Conservation (phyloP, 2,113 vertebrate species). For the Arenaria interpres region DNA sequence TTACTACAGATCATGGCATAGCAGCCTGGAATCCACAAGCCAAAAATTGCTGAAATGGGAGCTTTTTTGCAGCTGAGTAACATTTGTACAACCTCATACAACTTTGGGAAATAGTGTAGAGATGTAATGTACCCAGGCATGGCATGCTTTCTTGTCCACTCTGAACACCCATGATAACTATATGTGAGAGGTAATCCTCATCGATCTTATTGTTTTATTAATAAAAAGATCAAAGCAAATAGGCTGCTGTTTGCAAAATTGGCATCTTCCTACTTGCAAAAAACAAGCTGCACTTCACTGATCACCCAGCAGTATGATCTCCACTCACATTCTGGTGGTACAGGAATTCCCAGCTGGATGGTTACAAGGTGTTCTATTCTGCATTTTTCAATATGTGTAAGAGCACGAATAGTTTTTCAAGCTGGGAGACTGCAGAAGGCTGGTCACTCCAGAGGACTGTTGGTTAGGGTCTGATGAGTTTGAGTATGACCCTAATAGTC, state of each 20-base stretch:
- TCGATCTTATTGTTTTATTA: neutral
- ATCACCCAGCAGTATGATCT: neutral
- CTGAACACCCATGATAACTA: neutral
- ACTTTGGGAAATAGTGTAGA: neutral
- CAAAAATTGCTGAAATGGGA: neutral
- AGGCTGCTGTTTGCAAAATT: neutral
- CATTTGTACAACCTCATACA: neutral
- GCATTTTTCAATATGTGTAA: neutral
- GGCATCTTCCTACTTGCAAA: neutral
- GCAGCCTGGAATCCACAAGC: neutral
- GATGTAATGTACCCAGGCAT: neutral
- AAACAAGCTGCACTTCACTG: neutral
- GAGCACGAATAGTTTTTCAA: neutral
- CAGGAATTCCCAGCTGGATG: neutral
- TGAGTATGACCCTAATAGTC: neutral
- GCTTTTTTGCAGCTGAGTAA: neutral
- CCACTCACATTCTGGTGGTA: neutral
- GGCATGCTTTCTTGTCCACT: fast-evolving
- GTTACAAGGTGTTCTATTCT: neutral
- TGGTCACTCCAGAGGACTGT: neutral
- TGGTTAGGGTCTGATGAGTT: neutral
- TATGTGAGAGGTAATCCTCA: neutral
- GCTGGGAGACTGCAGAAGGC: neutral
- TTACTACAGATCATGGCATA: neutral
- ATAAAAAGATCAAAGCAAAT: neutral